Percentiles rank a stretch among this genome's conserved stretches.
Conservation (phyloP, 2,797 vertebrate genomes). For the Falco naumanni region DNA sequence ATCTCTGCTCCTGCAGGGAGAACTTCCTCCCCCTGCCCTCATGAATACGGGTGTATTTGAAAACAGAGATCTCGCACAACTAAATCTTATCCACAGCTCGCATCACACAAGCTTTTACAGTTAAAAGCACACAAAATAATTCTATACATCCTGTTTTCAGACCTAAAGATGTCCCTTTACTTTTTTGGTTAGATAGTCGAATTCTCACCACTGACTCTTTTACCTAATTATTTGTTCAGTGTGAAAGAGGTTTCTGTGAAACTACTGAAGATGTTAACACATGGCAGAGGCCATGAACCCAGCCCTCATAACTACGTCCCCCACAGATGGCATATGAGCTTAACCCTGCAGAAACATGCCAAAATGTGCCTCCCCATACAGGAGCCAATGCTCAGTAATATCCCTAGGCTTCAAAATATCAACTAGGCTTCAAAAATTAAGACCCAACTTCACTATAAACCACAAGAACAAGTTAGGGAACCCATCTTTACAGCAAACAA, state of each 20-base stretch:
- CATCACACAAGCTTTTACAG: background rate
- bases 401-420: background rate
- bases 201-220: background rate
- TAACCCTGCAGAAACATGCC: background rate
- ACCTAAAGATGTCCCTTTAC: background rate
- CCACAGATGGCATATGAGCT: background rate
- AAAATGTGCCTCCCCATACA: fast-evolving
- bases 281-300: background rate
- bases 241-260: background rate
- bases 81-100: background rate
- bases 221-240: fast-evolving
- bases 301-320: background rate
- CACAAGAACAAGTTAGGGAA: background rate
- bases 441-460: background rate
- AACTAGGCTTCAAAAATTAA: background rate
- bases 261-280: background rate
- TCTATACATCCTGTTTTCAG: background rate
- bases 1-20: background rate
- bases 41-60: background rate
- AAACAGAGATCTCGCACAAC: background rate
- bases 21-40: background rate
- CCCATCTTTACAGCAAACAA: background rate
- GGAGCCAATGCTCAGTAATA: background rate
- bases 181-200: background rate
- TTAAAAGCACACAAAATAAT: background rate